Conservation (phyloP, 2,113 vertebrate genomes). For the Synchiropus splendidus region DNA sequence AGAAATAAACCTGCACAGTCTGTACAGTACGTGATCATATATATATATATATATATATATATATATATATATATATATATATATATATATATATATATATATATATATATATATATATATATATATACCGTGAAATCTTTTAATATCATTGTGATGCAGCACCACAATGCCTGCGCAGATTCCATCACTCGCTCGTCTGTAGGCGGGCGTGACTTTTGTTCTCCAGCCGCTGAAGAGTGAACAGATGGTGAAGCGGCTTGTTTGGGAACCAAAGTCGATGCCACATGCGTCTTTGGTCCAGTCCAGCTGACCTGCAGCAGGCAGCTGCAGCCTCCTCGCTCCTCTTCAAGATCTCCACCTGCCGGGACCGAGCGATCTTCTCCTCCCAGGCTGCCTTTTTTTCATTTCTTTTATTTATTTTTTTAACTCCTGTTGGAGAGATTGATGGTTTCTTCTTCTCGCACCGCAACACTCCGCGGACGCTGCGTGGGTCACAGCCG, state of each 20-base stretch:
- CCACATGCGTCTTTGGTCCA: conserved; percentile 22
- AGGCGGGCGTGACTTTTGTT: conserved; percentile 40
- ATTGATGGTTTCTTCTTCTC: neutral
- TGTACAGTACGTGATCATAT: too few relatives aligned
- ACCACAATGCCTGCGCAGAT: too few relatives aligned
- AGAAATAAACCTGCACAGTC: too few relatives aligned
- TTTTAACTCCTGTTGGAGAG: neutral
- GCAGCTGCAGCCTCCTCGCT: conserved; percentile 56
- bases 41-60: too few relatives aligned
- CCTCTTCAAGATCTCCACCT: too few relatives aligned
- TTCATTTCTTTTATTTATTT: neutral
- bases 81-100: too few relatives aligned
- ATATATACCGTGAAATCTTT: too few relatives aligned
- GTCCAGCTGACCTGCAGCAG: conserved; percentile 69
- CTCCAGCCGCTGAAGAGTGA: conserved; percentile 29
- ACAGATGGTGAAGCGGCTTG: conserved; percentile 61
- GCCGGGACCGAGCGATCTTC: neutral
- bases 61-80: too few relatives aligned
- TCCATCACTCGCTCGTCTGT: too few relatives aligned
- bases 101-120: too few relatives aligned
- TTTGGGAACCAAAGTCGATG: conserved; percentile 36
- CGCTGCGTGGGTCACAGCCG: conserved; percentile 30
- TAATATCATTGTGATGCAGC: too few relatives aligned
- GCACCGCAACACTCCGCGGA: conserved; percentile 15
- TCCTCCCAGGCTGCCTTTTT: too few relatives aligned